Conservation (phyloP, 2,888 invertebrate species). For the Congeria kusceri region DNA sequence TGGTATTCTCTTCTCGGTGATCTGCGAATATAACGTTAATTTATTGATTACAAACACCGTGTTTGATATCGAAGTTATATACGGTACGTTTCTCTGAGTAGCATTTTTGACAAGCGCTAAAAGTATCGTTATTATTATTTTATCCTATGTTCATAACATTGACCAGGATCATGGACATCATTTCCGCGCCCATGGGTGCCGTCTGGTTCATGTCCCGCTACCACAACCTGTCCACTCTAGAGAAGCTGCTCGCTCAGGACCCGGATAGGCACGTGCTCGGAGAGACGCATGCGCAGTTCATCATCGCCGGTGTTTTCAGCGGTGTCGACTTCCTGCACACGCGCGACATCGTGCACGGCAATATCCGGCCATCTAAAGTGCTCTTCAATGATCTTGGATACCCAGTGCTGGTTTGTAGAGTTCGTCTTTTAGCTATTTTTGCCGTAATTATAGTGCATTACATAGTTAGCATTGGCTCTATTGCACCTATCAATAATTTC, state of each 20-base stretch:
- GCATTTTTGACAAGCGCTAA: too few species aligned
- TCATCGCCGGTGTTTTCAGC: constrained; percentile 52
- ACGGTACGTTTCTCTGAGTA: too few species aligned
- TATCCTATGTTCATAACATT: background rate
- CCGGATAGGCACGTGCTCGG: constrained; percentile 52
- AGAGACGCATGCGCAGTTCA: constrained; percentile 57
- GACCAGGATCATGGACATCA: constrained; percentile 44
- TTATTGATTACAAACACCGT: too few species aligned
- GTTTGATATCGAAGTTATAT: too few species aligned
- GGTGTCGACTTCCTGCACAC: constrained; percentile 58
- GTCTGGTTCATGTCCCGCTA: constrained; percentile 46
- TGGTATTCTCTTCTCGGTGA: too few species aligned
- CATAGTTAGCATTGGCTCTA: too few species aligned
- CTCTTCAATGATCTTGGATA: constrained; percentile 54
- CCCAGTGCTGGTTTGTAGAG: constrained; percentile 52
- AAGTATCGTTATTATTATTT: background rate
- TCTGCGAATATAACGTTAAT: too few species aligned
- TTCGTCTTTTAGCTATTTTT: background rate
- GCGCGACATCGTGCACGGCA: constrained; percentile 56
- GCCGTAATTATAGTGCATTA: too few species aligned
- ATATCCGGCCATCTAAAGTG: constrained; percentile 60
- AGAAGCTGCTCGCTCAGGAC: constrained; percentile 48
- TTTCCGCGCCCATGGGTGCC: constrained; percentile 33
- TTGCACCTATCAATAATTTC: too few species aligned
- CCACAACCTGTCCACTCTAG: constrained; percentile 52